Evolutionary conservation across 2,113 vertebrate species (phyloP).

Genomic region (Bufo gargarizans): DNA sequence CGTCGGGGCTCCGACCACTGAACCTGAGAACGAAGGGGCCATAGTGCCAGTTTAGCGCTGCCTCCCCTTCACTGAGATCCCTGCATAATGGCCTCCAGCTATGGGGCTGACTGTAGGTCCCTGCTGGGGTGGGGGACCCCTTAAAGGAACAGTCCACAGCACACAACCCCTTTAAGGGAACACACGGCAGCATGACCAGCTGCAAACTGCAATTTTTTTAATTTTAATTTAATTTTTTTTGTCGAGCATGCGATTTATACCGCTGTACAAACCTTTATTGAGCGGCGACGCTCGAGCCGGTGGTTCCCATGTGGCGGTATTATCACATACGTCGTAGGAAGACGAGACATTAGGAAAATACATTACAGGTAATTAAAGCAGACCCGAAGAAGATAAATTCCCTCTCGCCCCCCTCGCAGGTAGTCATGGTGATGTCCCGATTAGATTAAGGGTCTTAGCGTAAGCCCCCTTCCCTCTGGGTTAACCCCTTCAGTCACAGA

Average conservation of each 20-base stretch:
- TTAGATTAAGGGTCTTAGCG: slow-evolving; percentile 18
- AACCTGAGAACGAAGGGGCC: no score
- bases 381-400: not conserved
- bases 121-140: no score
- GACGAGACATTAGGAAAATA: slow-evolving; percentile 23
- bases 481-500: not conserved
- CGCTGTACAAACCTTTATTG: not conserved
- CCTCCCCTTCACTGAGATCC: no score
- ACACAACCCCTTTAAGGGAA: no score
- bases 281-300: not conserved
- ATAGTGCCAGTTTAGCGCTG: no score
- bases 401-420: not conserved
- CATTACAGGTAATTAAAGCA: slow-evolving; percentile 23
- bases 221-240: not conserved
- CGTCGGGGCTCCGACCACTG: no score
- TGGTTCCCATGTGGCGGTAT: not conserved
- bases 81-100: no score
- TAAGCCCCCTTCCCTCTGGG: not conserved
- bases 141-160: no score
- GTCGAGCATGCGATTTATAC: not conserved
- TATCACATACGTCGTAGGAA: not conserved
- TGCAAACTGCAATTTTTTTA: not conserved
- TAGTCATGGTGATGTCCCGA: slow-evolving; percentile 49
- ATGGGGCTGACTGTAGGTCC: no score
- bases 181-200: no score